Evolutionary conservation across 2,888 invertebrate species (phyloP).

Genomic region (Dynastes hyllus): DNA sequence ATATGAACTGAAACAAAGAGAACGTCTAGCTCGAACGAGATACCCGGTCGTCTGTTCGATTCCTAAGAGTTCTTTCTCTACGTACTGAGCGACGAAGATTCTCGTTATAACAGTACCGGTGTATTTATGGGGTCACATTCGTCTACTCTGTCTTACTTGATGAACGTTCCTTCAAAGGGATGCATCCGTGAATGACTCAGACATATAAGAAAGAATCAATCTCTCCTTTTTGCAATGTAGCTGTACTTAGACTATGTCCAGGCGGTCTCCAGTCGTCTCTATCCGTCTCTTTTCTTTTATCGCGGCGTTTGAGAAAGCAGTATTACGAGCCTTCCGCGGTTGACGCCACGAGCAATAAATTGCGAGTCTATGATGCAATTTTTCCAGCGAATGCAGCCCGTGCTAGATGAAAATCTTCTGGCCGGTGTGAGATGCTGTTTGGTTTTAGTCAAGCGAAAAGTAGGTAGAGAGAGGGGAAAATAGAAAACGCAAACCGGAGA

Average conservation of each 20-base stretch:
- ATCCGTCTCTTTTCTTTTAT: constrained; percentile 9
- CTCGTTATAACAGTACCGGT: constrained; percentile 22
- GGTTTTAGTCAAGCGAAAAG: not conserved
- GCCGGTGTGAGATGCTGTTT: constrained; percentile 9
- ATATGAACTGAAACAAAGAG: constrained; percentile 9
- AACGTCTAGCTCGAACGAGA: not conserved
- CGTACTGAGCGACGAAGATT: not conserved
- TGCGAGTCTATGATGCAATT: constrained; percentile 34
- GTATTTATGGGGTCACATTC: constrained; percentile 30
- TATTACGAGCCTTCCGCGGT: constrained; percentile 10
- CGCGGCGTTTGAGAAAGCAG: not conserved
- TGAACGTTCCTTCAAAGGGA: constrained; percentile 5
- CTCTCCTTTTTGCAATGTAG: constrained; percentile 6
- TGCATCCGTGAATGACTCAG: constrained; percentile 26
- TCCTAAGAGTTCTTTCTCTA: not conserved
- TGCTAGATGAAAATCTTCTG: constrained; percentile 20
- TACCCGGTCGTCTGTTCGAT: not conserved
- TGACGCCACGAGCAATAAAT: constrained; percentile 28
- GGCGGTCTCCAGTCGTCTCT: not conserved
- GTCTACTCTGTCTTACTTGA: not conserved
- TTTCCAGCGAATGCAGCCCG: constrained; percentile 30
- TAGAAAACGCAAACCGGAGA: not conserved
- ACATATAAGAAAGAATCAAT: constrained; percentile 33
- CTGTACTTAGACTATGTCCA: not conserved
- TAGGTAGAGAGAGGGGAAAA: not conserved